Base-by-base conservation (phyloP, 2,797 vertebrate genomes). In the Poeciliopsis turneri region DNA sequence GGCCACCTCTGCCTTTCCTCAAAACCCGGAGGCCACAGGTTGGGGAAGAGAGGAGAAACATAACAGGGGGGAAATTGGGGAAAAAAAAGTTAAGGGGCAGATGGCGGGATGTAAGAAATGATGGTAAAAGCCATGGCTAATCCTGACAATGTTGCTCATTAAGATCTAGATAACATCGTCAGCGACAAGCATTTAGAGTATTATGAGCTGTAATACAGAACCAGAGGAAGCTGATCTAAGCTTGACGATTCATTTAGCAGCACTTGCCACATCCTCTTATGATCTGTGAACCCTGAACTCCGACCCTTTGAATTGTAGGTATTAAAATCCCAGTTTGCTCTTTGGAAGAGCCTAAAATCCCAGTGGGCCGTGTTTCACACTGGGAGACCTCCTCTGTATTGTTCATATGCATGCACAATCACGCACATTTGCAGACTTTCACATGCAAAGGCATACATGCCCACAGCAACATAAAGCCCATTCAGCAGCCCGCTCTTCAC, bases 1-100 rank as follows among this genome's bases (percentile, higher is more conserved):
- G 93, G 90, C 87, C 84, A 89, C 85, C 91, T 94, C 94, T 94
- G 93, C 92, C 90, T 94, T 94, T 94, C 90, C 93, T 94, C 93
- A 93, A 92, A 94, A 91, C 86, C 85, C 90, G 91, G 92, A 89
- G 90, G 90, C 92, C 93, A 91, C 92, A 89, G 90, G 90, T 90
- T 92, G 90, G 86, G 90, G 89, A 79, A 81, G 76, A 83, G 78
- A 84, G 88, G 83, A 88, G 88, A 91, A 92, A 85, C 88, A 93
- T 90, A 93, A 90, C 88, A 92, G 86, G 81, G 85, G 68, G 25
- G 39, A 87, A 76, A 74, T 64, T 75, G 81, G 86, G 85, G 85
- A 82, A 76, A 66, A 76, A 78, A 79, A 78, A 78, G 77, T 70
- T 70, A 70, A 46, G 68, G 68, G 68, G 82, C 82, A 83, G 86